Conservation (phyloP, 2,888 invertebrate species). For the Cenopis cana region DNA sequence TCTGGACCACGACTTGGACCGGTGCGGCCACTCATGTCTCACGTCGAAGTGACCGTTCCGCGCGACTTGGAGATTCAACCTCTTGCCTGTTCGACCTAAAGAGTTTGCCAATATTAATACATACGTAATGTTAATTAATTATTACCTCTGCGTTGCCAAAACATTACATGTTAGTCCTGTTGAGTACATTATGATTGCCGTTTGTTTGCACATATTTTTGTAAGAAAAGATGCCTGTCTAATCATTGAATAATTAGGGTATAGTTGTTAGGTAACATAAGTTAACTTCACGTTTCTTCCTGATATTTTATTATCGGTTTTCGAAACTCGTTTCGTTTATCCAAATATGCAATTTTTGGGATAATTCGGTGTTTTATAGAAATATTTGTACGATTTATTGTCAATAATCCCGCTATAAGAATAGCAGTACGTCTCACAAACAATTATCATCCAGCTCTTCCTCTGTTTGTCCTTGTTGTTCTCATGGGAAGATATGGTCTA, state of each 20-base stretch:
- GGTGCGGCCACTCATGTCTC: neutral
- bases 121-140: slow-evolving; percentile 3
- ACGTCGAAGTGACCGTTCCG: neutral
- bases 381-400: neutral
- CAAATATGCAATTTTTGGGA: neutral
- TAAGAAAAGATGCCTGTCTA: too few species aligned
- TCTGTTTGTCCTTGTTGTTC: neutral
- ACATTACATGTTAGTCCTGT: neutral
- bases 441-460: neutral
- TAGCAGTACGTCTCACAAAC: neutral
- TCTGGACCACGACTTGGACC: too few species aligned
- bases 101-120: slow-evolving; percentile 13
- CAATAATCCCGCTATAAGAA: neutral
- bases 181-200: slow-evolving; percentile 7
- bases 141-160: slow-evolving; percentile 28
- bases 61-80: neutral
- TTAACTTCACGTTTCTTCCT: neutral
- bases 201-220: slow-evolving; percentile 11
- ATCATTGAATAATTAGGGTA: neutral
- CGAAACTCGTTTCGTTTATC: neutral
- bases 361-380: neutral
- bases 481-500: neutral
- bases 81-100: slow-evolving; percentile 22
- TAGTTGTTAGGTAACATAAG: neutral
- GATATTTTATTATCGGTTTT: neutral